Evolutionary conservation across 2,113 vertebrate genomes (phyloP).

Genomic region (Passer domesticus): DNA sequence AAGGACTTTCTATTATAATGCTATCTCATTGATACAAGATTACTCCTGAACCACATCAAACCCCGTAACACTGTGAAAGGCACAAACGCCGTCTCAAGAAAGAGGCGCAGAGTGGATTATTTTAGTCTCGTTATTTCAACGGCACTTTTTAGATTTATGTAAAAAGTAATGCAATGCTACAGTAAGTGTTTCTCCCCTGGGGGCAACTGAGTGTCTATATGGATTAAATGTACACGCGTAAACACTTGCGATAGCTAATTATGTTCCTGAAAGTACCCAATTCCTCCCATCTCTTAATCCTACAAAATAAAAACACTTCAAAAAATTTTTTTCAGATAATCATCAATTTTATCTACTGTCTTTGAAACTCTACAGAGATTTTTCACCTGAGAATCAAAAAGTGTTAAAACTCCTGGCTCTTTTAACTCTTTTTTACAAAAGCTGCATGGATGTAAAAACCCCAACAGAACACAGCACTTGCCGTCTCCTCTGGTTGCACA

Average conservation of each 20-base stretch:
- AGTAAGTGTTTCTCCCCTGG: constrained; percentile 54
- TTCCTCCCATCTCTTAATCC: constrained; percentile 8
- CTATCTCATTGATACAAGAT: constrained; percentile 69
- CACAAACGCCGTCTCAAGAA: constrained; percentile 49
- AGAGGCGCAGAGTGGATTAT: constrained; percentile 62
- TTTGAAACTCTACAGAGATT: constrained; percentile 50
- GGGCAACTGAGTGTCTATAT: constrained; percentile 34
- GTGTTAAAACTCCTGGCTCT: constrained; percentile 45
- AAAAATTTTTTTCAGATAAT: not conserved
- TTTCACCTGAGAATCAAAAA: constrained; percentile 42
- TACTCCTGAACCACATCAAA: constrained; percentile 67
- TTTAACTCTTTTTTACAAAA: constrained; percentile 51
- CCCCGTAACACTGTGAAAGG: constrained; percentile 44
- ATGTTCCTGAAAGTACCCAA: constrained; percentile 11
- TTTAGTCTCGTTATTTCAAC: constrained; percentile 54
- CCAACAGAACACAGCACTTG: constrained; percentile 42
- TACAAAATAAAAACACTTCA: constrained; percentile 37
- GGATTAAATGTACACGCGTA: constrained; percentile 14
- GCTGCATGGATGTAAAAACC: not conserved
- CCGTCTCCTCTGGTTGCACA: constrained; percentile 32
- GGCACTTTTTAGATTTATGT: constrained; percentile 63
- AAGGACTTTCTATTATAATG: constrained; percentile 71
- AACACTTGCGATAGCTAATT: constrained; percentile 24
- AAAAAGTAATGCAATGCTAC: constrained; percentile 68
- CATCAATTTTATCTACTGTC: constrained; percentile 9